Conservation (phyloP, 2,797 vertebrate genomes). For the Oophaga sylvatica region DNA sequence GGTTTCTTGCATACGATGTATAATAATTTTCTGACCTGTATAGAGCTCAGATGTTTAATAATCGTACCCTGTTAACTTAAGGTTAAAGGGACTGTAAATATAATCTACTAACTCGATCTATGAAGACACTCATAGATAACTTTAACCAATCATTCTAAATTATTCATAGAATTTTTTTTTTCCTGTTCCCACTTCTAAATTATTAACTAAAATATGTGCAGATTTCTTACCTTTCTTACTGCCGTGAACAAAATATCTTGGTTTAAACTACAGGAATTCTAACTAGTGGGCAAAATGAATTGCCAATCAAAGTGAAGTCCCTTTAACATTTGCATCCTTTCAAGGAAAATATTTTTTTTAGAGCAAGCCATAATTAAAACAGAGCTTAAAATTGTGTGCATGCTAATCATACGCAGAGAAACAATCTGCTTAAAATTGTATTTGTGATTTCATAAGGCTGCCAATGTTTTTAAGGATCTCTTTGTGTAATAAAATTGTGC, state of each 20-base stretch:
- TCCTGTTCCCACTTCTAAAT: conserved; percentile 90
- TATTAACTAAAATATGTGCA: conserved; percentile 87
- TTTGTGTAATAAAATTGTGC: conserved; percentile 82
- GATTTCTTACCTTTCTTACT: conserved; percentile 81
- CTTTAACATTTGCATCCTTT: conserved; percentile 97
- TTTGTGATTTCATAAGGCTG: conserved; percentile 75
- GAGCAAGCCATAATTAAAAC: conserved; percentile 81
- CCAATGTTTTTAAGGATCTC: conserved; percentile 79
- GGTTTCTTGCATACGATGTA: conserved; percentile 88
- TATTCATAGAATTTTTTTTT: conserved; percentile 78
- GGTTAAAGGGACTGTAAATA: conserved; percentile 99
- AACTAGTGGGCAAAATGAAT: conserved; percentile 94
- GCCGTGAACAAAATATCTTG: conserved; percentile 81
- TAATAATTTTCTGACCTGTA: conserved; percentile 94
- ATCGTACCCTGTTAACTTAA: conserved; percentile 93
- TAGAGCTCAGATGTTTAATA: conserved; percentile 90
- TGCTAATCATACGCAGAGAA: conserved; percentile 89
- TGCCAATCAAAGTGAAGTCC: conserved; percentile 96
- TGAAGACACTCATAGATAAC: conserved; percentile 86
- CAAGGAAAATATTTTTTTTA: conserved; percentile 79
- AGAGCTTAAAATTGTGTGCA: conserved; percentile 89
- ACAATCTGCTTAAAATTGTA: conserved; percentile 74
- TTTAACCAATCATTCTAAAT: conserved; percentile 95
- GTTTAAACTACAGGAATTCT: conserved; percentile 89
- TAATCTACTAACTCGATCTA: conserved; percentile 92